Conservation (phyloP, 1,140 invertebrate species). For the Anoplophora glabripennis region DNA sequence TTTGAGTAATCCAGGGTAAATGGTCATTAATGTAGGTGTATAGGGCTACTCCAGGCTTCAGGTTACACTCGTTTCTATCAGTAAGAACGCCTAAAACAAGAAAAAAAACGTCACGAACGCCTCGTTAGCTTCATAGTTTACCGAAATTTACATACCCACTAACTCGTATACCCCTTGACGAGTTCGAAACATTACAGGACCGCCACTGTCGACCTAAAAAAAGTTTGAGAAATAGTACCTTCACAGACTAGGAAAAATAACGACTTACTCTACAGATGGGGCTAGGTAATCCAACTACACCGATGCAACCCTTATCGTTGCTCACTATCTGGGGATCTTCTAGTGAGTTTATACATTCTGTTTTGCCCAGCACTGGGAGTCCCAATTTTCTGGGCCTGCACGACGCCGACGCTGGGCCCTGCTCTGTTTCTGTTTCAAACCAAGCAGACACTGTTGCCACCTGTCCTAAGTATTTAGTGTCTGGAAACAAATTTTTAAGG, state of each 20-base stretch:
- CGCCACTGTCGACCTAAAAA: conserved; percentile 27
- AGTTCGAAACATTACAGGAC: conserved; percentile 43
- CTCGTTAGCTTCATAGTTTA: not conserved
- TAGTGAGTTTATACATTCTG: conserved; percentile 48
- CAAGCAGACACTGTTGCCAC: conserved; percentile 58
- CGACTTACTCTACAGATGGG: conserved; percentile 52
- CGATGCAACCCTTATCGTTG: conserved; percentile 54
- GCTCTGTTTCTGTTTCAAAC: conserved; percentile 42
- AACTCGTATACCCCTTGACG: conserved; percentile 51
- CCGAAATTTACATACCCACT: conserved; percentile 45
- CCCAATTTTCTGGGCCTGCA: conserved; percentile 53
- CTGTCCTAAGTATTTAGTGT: conserved; percentile 54
- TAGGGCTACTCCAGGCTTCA: conserved; percentile 52
- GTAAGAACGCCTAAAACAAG: conserved; percentile 50
- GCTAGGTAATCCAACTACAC: conserved; percentile 50
- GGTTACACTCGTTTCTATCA: conserved; percentile 50
- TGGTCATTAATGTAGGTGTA: conserved; percentile 61
- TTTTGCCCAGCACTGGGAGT: conserved; percentile 50
- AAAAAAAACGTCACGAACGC: too few species aligned
- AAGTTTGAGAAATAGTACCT: not conserved
- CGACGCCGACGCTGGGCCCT: conserved; percentile 18
- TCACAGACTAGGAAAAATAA: not conserved
- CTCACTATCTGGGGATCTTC: conserved; percentile 44
- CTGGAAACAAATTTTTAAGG: conserved; percentile 27
- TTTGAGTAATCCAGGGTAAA: conserved; percentile 60